Conservation (phyloP, 2,113 vertebrate species). For the Cavia aperea region DNA sequence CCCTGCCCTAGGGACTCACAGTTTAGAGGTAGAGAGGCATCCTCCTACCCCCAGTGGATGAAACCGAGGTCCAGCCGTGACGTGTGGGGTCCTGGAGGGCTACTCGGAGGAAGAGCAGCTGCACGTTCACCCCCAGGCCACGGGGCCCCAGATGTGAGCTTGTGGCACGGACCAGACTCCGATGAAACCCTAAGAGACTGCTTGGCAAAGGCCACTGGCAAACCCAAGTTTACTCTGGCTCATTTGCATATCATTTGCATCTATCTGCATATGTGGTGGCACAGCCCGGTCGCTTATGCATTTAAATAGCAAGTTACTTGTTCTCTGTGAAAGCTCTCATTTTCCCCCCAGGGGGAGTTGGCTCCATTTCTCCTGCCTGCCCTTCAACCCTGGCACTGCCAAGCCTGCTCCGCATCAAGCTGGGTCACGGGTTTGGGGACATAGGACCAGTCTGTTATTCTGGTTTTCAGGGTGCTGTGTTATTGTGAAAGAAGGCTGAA, state of each 20-base stretch:
- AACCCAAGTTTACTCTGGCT: neutral
- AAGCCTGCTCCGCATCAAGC: neutral
- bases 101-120: neutral
- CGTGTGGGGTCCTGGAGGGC: constrained; percentile 6
- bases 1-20: neutral
- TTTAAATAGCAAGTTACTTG: constrained; percentile 72
- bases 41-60: neutral
- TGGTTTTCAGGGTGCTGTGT: neutral
- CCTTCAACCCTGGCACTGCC: constrained; percentile 4
- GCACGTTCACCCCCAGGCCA: constrained; percentile 32
- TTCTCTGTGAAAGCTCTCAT: constrained; percentile 62
- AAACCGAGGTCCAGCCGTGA: neutral
- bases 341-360: constrained; percentile 7
- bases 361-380: constrained; percentile 32
- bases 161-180: constrained; percentile 57
- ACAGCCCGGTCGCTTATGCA: constrained; percentile 68
- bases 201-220: constrained; percentile 63
- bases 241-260: constrained; percentile 72
- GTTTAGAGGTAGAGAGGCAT: neutral
- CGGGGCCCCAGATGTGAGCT: constrained; percentile 65
- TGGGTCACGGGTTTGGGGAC: neutral
- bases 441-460: neutral
- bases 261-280: constrained; percentile 64
- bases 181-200: constrained; percentile 56
- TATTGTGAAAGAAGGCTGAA: neutral